phyloP scores from a whole-genome alignment of 2,797 vertebrate genomes.

The Pangasius larnaudii region DNA sequence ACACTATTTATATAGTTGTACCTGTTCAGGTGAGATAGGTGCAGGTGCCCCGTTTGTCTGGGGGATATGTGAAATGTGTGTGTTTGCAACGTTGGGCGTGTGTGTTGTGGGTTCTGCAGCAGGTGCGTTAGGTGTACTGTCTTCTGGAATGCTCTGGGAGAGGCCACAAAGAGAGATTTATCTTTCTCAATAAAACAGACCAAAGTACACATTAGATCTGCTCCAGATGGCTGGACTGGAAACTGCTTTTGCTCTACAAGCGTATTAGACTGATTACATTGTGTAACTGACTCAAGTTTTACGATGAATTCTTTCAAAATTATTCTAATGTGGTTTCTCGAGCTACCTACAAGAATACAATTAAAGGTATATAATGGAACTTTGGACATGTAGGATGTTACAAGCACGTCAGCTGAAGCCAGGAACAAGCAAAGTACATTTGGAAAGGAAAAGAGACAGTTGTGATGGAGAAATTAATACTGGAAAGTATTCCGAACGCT shows the following conservation, averaged over 20 bases:
- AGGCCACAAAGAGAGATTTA: constrained; percentile 28
- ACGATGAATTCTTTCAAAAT: neutral
- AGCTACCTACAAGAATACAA: neutral
- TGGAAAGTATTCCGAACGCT: neutral
- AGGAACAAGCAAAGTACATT: neutral
- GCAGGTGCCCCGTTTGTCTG: constrained; percentile 53
- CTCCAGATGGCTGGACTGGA: neutral
- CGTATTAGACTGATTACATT: neutral
- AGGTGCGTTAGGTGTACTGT: constrained; percentile 48
- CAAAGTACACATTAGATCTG: constrained; percentile 20
- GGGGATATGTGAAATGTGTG: constrained; percentile 47
- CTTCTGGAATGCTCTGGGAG: constrained; percentile 74
- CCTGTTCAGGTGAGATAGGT: constrained; percentile 70
- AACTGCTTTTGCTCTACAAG: neutral
- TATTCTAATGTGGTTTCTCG: neutral
- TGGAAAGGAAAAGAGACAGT: neutral
- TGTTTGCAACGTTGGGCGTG: constrained; percentile 23
- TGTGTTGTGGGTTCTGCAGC: neutral
- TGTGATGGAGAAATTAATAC: neutral
- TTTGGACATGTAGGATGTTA: neutral
- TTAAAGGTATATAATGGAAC: too few relatives aligned
- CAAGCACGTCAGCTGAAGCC: neutral
- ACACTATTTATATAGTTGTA: constrained; percentile 42
- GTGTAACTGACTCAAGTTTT: neutral
- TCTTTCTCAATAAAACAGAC: constrained; percentile 7